Evolutionary conservation across 2,797 vertebrate genomes (phyloP).

Genomic region (Megalops cyprinoides): DNA sequence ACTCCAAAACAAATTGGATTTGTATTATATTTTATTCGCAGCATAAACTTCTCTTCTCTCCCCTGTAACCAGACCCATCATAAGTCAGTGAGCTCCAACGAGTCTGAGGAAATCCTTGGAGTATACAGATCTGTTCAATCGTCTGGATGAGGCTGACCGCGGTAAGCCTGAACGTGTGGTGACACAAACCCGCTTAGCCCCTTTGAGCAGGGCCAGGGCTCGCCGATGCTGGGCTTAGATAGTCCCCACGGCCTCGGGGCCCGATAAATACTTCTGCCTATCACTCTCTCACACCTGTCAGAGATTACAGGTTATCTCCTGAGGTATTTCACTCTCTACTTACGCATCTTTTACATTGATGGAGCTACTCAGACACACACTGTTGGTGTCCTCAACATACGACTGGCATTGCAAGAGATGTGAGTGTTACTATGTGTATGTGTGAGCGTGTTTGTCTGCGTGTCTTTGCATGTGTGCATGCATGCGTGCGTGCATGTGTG

Average conservation of each 20-base stretch:
- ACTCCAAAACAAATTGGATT: too few relatives aligned
- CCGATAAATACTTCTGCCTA: constrained; percentile 34
- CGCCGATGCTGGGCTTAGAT: not conserved
- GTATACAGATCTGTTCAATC: not conserved
- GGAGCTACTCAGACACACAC: constrained; percentile 42
- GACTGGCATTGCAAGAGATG: constrained; percentile 29
- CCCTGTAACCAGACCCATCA: not conserved
- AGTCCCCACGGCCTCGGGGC: not conserved
- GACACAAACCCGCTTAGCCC: not conserved
- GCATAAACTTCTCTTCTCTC: not conserved
- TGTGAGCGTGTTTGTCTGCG: not conserved
- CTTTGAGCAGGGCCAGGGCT: not conserved
- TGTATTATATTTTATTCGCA: too few relatives aligned
- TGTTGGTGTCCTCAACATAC: constrained; percentile 37
- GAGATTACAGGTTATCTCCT: constrained; percentile 56
- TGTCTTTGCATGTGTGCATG: constrained; percentile 31
- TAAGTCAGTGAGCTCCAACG: not conserved
- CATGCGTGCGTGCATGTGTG: constrained; percentile 22
- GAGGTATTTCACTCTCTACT: constrained; percentile 51
- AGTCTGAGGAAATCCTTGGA: not conserved
- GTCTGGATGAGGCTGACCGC: not conserved
- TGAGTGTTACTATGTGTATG: constrained; percentile 36
- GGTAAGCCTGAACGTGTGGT: not conserved
- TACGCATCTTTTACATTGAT: constrained; percentile 34
- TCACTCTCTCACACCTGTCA: constrained; percentile 59